Percentiles rank a stretch among this genome's conserved stretches.
Evolutionary conservation across 1,140 invertebrate species (phyloP).

Genomic region (Polypedilum vanderplanki): DNA sequence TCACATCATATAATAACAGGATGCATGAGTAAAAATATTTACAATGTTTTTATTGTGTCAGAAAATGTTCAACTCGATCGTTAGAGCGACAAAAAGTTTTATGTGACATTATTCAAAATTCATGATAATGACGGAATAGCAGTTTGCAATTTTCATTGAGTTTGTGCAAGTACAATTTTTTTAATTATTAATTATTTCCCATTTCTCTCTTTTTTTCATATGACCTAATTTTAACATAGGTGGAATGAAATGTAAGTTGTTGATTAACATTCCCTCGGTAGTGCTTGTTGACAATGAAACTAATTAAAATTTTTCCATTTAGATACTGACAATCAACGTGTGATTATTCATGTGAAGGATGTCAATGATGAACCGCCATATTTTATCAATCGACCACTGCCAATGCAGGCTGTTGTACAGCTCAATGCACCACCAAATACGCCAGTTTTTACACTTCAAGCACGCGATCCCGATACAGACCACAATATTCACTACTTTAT

Average conservation of each 20-base stretch:
- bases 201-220: conserved; percentile 9
- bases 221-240: neutral
- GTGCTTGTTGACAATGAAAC: neutral
- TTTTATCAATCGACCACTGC: conserved; percentile 88
- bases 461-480: conserved; percentile 89
- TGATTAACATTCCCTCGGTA: neutral
- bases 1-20: no score
- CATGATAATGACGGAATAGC: no score
- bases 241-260: conserved; percentile 25
- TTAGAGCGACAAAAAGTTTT: no score
- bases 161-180: neutral
- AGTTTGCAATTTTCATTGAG: no score
- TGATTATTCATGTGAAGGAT: conserved; percentile 90
- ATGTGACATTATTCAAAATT: no score
- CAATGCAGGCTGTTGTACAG: conserved; percentile 94
- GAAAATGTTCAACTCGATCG: no score
- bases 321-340: conserved; percentile 91
- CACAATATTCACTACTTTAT: conserved; percentile 95
- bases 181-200: conserved; percentile 9
- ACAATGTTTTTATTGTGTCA: no score
- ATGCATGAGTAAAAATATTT: no score
- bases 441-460: conserved; percentile 90
- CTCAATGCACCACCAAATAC: conserved; percentile 90
- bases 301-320: conserved; percentile 40
- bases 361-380: conserved; percentile 94